phyloP scores from a whole-genome alignment of 2,888 invertebrate species.

The Smittia sp. region DNA sequence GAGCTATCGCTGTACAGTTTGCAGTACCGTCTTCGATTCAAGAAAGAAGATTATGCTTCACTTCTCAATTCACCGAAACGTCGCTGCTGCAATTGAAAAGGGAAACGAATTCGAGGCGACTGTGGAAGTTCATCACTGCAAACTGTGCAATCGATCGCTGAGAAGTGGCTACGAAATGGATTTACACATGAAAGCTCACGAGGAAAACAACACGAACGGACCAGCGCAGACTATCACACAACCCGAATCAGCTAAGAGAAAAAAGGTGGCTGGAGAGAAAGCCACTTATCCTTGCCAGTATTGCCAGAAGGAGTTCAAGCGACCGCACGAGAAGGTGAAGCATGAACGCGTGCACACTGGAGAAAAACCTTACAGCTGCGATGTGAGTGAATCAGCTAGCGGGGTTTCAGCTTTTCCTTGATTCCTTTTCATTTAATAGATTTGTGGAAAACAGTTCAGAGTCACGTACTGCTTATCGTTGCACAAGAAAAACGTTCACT shows the following conservation, averaged over 20 bases:
- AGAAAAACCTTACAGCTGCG: slow-evolving; percentile 73
- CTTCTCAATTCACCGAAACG: slow-evolving; percentile 12
- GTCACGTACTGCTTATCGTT: slow-evolving; percentile 76
- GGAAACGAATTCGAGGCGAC: background rate
- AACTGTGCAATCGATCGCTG: slow-evolving; percentile 71
- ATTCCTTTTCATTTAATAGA: slow-evolving; percentile 53
- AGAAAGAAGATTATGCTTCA: slow-evolving; percentile 11
- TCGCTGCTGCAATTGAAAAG: background rate
- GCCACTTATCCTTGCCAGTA: slow-evolving; percentile 68
- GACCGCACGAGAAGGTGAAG: slow-evolving; percentile 79
- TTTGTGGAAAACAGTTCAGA: slow-evolving; percentile 76
- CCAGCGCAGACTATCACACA: background rate
- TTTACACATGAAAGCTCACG: slow-evolving; percentile 73
- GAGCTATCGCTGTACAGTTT: background rate
- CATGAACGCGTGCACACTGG: slow-evolving; percentile 61
- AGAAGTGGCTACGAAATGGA: slow-evolving; percentile 62
- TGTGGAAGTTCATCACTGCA: slow-evolving; percentile 52
- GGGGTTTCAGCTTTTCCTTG: background rate
- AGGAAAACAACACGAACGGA: slow-evolving; percentile 11
- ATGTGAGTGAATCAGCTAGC: background rate
- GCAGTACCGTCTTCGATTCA: slow-evolving; percentile 1
- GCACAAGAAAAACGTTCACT: slow-evolving; percentile 72
- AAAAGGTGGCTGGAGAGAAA: slow-evolving; percentile 44
- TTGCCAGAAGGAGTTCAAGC: slow-evolving; percentile 67
- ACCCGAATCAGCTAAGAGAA: background rate